Conservation (phyloP, 1,140 invertebrate genomes). For the Aleiodes sp. region DNA sequence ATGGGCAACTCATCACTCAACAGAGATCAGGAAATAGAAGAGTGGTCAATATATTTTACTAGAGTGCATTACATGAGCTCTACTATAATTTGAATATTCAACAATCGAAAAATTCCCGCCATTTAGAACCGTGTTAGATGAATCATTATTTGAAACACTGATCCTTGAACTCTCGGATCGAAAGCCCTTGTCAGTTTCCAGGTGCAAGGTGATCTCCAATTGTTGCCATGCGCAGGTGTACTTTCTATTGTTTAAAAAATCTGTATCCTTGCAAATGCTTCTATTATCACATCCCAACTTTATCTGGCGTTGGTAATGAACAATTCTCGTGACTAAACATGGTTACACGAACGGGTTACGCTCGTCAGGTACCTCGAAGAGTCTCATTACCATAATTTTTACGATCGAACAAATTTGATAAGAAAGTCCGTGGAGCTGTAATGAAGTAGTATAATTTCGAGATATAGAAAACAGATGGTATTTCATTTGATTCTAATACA, state of each 20-base stretch:
- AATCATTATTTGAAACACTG: no score
- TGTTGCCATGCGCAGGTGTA: background rate
- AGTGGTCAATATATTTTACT: no score
- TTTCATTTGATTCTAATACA: background rate
- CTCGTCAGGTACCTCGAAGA: background rate
- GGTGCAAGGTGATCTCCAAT: no score
- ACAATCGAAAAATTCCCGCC: no score
- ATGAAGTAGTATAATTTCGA: background rate
- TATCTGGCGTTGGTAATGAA: background rate
- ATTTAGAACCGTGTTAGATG: no score
- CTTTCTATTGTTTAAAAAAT: background rate
- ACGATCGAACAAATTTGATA: background rate
- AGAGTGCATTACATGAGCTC: no score
- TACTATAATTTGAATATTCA: no score
- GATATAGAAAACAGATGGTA: background rate
- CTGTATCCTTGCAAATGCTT: background rate
- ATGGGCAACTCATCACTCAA: no score
- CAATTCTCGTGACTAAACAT: background rate
- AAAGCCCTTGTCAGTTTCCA: no score
- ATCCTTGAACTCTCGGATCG: no score
- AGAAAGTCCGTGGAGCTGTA: background rate
- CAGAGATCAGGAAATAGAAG: no score
- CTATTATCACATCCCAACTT: background rate
- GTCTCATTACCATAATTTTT: background rate
- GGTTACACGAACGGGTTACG: constrained; percentile 3